Base-by-base conservation (phyloP, 2,888 invertebrate genomes). In the Panzeria rudis region DNA sequence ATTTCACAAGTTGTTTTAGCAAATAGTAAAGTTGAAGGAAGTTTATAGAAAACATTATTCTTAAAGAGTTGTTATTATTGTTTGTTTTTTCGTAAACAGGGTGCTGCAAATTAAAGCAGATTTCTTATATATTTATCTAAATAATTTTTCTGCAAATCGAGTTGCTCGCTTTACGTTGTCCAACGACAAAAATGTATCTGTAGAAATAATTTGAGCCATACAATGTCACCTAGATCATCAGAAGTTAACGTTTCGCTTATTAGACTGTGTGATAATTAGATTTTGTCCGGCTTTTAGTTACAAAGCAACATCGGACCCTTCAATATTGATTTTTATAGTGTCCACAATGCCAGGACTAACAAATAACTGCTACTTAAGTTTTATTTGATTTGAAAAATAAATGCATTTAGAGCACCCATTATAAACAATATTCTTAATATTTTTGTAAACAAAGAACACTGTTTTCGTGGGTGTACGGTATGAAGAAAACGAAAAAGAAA, bases 21-120 rank as follows among this genome's bases (percentile, higher is more conserved):
- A 20, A 56, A 66, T 59, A 29, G 56, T 20, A 50, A 20, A 80
- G 23, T 66, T 79, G 25, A 23, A 73, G 23, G 23, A 69, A 80
- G 25, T 72, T 71, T 44, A 7, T 32, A 52, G 6, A 17, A 23
- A 71, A 69, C n/a, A 29, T 23, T 25, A 44, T 44, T 56, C 44
- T 76, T 59, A 35, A 32, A 59, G 56, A 56, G 20, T 68, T 56
- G 61, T 52, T 35, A n/a, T 32, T 64, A 32, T 35, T 59, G 1
- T 3, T 38, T 32, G 0, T 44, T 47, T 41, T 35, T 50, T 44
- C 35, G 20, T 17, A 50, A 15, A 35, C 20, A 59, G 66, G 29
- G 29, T 17, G 32, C 0, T 52, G n/a, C 3, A 41, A 41, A 62
- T 25, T 41, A 41, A 54, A 52, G 4, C 9, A 52, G 13, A 17